phyloP scores from a whole-genome alignment of 2,797 vertebrate species.

The Parambassis ranga region DNA sequence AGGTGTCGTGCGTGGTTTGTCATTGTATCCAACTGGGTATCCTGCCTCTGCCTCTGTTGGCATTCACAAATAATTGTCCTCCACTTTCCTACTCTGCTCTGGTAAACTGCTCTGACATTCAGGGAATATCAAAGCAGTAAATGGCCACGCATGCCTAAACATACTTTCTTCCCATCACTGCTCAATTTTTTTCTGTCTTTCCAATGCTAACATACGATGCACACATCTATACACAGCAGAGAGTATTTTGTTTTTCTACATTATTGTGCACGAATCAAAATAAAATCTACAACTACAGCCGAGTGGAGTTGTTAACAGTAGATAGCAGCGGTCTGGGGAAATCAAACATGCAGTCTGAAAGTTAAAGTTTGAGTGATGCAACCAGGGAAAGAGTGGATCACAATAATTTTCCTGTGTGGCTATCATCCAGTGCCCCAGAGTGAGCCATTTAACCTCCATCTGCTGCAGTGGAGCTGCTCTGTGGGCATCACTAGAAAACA shows the following conservation, averaged over 20 bases:
- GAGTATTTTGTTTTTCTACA: no score
- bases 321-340: not conserved
- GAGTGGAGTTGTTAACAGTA: not conserved
- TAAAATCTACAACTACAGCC: not conserved
- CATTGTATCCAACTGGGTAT: conserved; percentile 9
- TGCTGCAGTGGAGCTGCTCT: conserved; percentile 15
- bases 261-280: not conserved
- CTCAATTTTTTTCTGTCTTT: not conserved
- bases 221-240: no score
- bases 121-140: conserved; percentile 5
- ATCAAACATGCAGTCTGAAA: not conserved
- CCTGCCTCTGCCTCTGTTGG: conserved; percentile 26
- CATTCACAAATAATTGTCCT: conserved; percentile 36
- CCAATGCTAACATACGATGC: no score
- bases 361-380: not conserved
- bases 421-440: conserved; percentile 11
- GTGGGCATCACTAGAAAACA: not conserved
- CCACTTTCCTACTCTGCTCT: conserved; percentile 14
- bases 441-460: conserved; percentile 30
- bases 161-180: not conserved
- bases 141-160: conserved; percentile 14
- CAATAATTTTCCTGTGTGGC: conserved; percentile 16
- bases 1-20: conserved; percentile 24
- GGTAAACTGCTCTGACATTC: conserved; percentile 39
- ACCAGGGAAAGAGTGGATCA: conserved; percentile 11